A percentile compares a stretch with the other conserved stretches of the same genome.
Evolutionary conservation across 2,888 invertebrate species (phyloP).

Genomic region (Drosophila nr. perissopoda): DNA sequence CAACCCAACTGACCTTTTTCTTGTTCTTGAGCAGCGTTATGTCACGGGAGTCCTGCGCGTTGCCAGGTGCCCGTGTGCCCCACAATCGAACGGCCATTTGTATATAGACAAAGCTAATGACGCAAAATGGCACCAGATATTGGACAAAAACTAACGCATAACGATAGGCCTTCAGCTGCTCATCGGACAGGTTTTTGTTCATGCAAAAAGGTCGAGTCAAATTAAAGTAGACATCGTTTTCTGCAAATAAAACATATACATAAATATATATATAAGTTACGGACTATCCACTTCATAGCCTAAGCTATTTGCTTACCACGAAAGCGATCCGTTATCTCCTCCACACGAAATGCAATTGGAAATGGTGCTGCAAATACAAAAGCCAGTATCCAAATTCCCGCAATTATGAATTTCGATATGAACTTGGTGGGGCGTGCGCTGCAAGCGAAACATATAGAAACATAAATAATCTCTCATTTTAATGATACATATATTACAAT

Average conservation of each 20-base stretch:
- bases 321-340: slow-evolving; percentile 80
- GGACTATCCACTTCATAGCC: background rate
- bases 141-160: slow-evolving; percentile 86
- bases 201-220: slow-evolving; percentile 86
- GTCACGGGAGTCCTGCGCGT: slow-evolving; percentile 91
- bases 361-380: slow-evolving; percentile 89
- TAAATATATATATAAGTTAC: background rate
- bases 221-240: slow-evolving; percentile 79
- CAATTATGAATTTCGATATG: slow-evolving; percentile 90
- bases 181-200: slow-evolving; percentile 85
- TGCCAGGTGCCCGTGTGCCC: slow-evolving; percentile 92
- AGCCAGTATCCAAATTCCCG: slow-evolving; percentile 90
- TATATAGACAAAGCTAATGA: slow-evolving; percentile 93
- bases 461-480: slow-evolving; percentile 14
- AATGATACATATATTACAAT: slow-evolving; percentile 12
- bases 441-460: slow-evolving; percentile 40
- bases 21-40: slow-evolving; percentile 93
- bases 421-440: slow-evolving; percentile 91
- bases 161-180: slow-evolving; percentile 86
- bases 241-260: slow-evolving; percentile 50
- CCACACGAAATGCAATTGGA: slow-evolving; percentile 84
- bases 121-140: slow-evolving; percentile 92
- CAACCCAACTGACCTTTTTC: slow-evolving; percentile 88
- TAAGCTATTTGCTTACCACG: slow-evolving; percentile 71
- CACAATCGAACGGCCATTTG: slow-evolving; percentile 92